A percentile compares a stretch with the other conserved stretches of the same genome.
These are phyloP conservation scores for Platichthys stellatus DNA, from an alignment of 2,113 vertebrate genomes.

Conservation along the genomic window DNA sequence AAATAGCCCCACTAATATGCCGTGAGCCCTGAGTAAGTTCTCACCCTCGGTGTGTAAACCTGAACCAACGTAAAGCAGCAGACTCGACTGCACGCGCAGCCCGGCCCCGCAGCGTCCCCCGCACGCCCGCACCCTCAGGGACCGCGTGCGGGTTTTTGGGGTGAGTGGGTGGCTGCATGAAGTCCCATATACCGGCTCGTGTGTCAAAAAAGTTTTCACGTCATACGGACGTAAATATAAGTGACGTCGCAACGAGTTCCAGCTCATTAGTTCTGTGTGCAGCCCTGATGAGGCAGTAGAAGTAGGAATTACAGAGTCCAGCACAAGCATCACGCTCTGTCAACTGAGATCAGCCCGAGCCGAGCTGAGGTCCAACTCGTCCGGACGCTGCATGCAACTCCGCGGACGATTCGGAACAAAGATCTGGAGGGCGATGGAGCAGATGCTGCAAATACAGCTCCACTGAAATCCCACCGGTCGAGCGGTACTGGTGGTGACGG, in stretches of 20 bases:
- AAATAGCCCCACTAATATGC: constrained; percentile 59
- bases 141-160: not conserved
- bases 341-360: constrained; percentile 88
- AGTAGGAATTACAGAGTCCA: constrained; percentile 91
- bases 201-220: constrained; percentile 74
- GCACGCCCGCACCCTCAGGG: constrained; percentile 13
- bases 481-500: not conserved
- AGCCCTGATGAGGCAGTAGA: constrained; percentile 91
- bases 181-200: constrained; percentile 16
- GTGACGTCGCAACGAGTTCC: constrained; percentile 88
- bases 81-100: not conserved
- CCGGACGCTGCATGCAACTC: constrained; percentile 71
- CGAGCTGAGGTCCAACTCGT: constrained; percentile 84
- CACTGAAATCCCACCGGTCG: constrained; percentile 10
- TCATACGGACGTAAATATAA: constrained; percentile 90
- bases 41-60: constrained; percentile 44
- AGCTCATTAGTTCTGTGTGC: constrained; percentile 89
- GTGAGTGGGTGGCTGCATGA: not conserved
- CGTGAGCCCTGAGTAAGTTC: constrained; percentile 57
- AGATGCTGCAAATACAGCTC: constrained; percentile 21
- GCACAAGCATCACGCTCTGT: constrained; percentile 87
- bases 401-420: not conserved
- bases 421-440: not conserved
- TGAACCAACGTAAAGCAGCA: constrained; percentile 16
- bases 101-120: constrained; percentile 34